These are phyloP conservation scores for Sylvietta virens DNA, from an alignment of 2,113 vertebrate genomes.

Conservation along the genomic window DNA sequence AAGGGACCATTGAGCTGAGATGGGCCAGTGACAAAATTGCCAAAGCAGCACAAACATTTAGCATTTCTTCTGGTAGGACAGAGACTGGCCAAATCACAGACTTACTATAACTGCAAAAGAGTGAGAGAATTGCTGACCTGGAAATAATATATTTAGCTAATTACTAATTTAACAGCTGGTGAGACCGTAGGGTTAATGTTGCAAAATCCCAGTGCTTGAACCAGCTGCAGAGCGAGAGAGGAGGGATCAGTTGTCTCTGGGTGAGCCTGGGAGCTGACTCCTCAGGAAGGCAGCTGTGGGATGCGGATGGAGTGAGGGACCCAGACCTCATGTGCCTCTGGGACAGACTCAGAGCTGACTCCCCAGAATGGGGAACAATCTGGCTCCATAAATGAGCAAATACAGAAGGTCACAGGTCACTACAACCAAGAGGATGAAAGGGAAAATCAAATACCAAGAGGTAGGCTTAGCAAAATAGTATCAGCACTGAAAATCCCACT, in stretches of 20 bases:
- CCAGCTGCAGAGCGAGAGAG: neutral
- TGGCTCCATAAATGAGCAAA: neutral
- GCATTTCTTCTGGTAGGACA: neutral
- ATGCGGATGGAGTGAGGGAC: fast-evolving
- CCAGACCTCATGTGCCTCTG: too few relatives aligned
- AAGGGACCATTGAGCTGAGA: neutral
- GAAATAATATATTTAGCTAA: neutral
- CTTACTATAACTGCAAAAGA: neutral
- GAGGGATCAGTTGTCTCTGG: neutral
- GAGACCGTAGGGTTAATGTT: neutral
- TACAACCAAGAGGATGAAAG: neutral
- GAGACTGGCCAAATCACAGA: neutral
- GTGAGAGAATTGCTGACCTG: neutral
- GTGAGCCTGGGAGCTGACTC: neutral
- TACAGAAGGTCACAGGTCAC: neutral
- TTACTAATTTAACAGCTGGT: neutral
- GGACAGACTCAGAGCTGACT: neutral
- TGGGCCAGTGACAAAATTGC: neutral
- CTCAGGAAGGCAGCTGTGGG: neutral
- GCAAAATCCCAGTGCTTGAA: neutral
- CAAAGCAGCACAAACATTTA: neutral
- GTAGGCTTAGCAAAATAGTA: neutral
- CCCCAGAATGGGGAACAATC: neutral
- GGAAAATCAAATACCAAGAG: neutral
- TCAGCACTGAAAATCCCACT: neutral